phyloP scores from a whole-genome alignment of 2,113 vertebrate species.

The Cyphomyrus plagiostoma region DNA sequence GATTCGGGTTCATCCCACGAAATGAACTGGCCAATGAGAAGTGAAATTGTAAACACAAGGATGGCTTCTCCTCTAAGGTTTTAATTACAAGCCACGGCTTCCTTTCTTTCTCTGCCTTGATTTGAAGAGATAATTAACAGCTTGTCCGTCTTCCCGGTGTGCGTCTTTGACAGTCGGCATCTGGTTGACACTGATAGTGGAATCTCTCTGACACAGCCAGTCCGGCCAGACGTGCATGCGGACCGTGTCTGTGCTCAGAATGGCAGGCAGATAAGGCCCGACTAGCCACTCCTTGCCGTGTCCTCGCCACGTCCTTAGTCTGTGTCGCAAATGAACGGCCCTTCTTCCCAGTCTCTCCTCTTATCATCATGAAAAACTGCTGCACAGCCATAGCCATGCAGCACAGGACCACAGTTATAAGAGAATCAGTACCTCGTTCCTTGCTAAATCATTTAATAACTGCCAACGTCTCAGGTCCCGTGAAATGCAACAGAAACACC shows the following conservation, averaged over 20 bases:
- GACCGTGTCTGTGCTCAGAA: conserved; percentile 39
- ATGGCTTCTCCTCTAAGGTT: not conserved
- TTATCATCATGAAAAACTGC: conserved; percentile 74
- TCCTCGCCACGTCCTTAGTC: conserved; percentile 33
- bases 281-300: conserved; percentile 52
- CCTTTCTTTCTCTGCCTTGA: conserved; percentile 14
- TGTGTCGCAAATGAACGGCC: conserved; percentile 17
- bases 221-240: conserved; percentile 57
- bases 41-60: not conserved
- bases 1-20: not conserved
- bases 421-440: conserved; percentile 59
- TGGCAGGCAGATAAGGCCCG: conserved; percentile 75
- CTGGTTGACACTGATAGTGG: conserved; percentile 78
- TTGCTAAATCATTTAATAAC: conserved; percentile 59
- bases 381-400: conserved; percentile 59
- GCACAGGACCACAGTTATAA: conserved; percentile 57
- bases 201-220: conserved; percentile 69
- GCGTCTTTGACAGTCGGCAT: conserved; percentile 63
- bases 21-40: not conserved
- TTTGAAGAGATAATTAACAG: conserved; percentile 19
- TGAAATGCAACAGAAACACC: not conserved
- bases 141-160: conserved; percentile 62
- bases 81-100: conserved; percentile 16
- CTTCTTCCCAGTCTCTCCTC: conserved; percentile 39
- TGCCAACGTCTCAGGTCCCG: conserved; percentile 49